Evolutionary conservation across 2,888 invertebrate species (phyloP).

Genomic region (Pecten maximus): DNA sequence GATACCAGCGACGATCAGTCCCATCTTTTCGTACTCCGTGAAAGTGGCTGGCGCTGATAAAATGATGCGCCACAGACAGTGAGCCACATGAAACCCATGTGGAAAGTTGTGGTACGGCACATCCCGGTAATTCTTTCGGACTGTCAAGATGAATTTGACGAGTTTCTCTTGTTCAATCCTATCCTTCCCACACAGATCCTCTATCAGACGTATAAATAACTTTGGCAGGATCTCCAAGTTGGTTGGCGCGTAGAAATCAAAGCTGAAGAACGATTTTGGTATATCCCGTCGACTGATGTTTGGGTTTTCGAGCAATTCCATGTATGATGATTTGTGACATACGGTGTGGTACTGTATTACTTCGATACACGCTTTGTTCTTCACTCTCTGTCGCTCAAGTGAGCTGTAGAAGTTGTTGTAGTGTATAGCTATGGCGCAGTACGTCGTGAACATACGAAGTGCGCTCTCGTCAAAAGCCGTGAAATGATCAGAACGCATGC

Average conservation of each 20-base stretch:
- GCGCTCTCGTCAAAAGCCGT: constrained; percentile 65
- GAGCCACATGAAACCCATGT: constrained; percentile 75
- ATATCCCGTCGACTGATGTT: constrained; percentile 48
- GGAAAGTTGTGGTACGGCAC: constrained; percentile 77
- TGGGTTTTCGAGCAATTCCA: constrained; percentile 42
- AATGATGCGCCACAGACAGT: constrained; percentile 69
- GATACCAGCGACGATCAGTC: constrained; percentile 69
- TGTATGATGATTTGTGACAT: constrained; percentile 56
- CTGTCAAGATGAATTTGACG: constrained; percentile 64
- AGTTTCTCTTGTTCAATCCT: constrained; percentile 61
- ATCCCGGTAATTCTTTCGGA: constrained; percentile 69
- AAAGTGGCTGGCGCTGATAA: constrained; percentile 56
- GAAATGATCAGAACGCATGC: constrained; percentile 57
- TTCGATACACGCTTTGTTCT: constrained; percentile 65
- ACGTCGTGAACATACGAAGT: constrained; percentile 70
- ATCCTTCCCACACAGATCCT: constrained; percentile 57
- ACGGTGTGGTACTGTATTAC: constrained; percentile 61
- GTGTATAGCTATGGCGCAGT: constrained; percentile 69
- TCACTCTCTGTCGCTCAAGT: constrained; percentile 53
- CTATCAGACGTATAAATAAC: constrained; percentile 58
- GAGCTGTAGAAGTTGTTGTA: constrained; percentile 64
- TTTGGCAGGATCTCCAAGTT: constrained; percentile 58
- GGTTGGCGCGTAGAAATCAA: constrained; percentile 53
- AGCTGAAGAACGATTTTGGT: constrained; percentile 54
- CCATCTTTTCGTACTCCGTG: constrained; percentile 61